Percentiles rank a stretch among this genome's conserved stretches.
phyloP scores from a whole-genome alignment of 2,888 invertebrate genomes.

The Drosophila mimetica region DNA sequence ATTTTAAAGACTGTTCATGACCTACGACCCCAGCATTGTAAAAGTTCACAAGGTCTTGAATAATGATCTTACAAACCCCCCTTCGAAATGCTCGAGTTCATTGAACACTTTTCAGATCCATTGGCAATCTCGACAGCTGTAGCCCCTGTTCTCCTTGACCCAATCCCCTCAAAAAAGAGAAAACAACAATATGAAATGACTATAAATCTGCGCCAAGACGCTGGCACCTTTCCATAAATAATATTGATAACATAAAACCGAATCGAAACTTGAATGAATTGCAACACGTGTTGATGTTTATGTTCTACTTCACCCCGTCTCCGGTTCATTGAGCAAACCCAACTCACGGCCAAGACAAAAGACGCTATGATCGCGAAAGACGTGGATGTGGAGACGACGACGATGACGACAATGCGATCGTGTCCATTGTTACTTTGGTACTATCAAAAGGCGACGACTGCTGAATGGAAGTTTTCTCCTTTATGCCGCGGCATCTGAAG shows the following conservation, averaged over 20 bases:
- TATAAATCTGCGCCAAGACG: conserved; percentile 67
- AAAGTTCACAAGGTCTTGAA: conserved; percentile 3
- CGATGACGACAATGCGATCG: conserved; percentile 65
- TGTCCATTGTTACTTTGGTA: conserved; percentile 55
- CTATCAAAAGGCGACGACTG: conserved; percentile 52
- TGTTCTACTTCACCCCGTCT: conserved; percentile 43
- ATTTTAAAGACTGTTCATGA: neutral
- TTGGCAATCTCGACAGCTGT: conserved; percentile 29
- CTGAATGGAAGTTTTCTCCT: conserved; percentile 70
- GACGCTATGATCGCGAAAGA: conserved; percentile 68
- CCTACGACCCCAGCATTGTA: neutral
- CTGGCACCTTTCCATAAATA: conserved; percentile 63
- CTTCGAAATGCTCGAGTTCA: conserved; percentile 12
- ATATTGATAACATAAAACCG: conserved; percentile 55
- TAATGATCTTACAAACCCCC: conserved; percentile 24
- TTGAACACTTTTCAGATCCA: conserved; percentile 21
- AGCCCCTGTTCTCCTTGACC: conserved; percentile 65
- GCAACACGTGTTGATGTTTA: conserved; percentile 69
- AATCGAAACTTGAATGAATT: conserved; percentile 67
- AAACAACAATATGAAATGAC: conserved; percentile 20
- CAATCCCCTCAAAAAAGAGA: conserved; percentile 23
- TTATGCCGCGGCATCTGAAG: conserved; percentile 49
- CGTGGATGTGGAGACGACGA: conserved; percentile 38
- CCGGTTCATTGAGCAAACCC: conserved; percentile 64
- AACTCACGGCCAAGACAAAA: conserved; percentile 56